These are phyloP conservation scores for Cyaniris semiargus DNA, from an alignment of 2,888 invertebrate species.

Conservation along the genomic window DNA sequence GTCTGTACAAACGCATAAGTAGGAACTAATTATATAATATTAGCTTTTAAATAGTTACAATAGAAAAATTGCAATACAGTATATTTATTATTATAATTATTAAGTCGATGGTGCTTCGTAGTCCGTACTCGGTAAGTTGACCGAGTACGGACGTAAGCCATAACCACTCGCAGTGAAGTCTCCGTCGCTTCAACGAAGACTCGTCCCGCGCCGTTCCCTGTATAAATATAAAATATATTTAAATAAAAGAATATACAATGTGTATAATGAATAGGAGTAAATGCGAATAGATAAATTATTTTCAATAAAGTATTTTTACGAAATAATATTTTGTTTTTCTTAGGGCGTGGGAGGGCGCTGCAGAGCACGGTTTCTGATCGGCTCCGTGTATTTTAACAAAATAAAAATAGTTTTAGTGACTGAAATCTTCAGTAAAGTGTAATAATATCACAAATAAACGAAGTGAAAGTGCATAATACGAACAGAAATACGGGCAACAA, in stretches of 20 bases:
- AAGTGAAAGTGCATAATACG: too few relatives aligned
- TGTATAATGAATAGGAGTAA: not conserved
- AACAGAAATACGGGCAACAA: too few relatives aligned
- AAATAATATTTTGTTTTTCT: not conserved
- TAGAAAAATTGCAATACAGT: too few relatives aligned
- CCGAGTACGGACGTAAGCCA: too few relatives aligned
- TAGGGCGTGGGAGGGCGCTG: too few relatives aligned
- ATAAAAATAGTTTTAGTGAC: too few relatives aligned
- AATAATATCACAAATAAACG: too few relatives aligned
- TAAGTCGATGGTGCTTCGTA: not conserved
- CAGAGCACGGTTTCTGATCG: too few relatives aligned
- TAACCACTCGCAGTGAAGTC: not conserved
- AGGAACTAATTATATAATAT: not conserved
- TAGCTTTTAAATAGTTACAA: too few relatives aligned
- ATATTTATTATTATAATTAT: too few relatives aligned
- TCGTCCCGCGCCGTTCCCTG: not conserved
- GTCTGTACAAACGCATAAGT: not conserved
- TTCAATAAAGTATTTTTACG: slow-evolving; percentile 13
- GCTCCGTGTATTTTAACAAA: too few relatives aligned
- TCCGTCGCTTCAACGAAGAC: not conserved
- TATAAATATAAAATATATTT: slow-evolving; percentile 4
- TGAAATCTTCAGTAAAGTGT: too few relatives aligned
- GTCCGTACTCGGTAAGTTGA: not conserved
- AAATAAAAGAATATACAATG: not conserved
- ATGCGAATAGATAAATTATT: slow-evolving; percentile 18